A percentile compares a stretch with the other conserved stretches of the same genome.
Evolutionary conservation across 2,113 vertebrate species (phyloP).

Genomic region (Ginglymostoma cirratum): DNA sequence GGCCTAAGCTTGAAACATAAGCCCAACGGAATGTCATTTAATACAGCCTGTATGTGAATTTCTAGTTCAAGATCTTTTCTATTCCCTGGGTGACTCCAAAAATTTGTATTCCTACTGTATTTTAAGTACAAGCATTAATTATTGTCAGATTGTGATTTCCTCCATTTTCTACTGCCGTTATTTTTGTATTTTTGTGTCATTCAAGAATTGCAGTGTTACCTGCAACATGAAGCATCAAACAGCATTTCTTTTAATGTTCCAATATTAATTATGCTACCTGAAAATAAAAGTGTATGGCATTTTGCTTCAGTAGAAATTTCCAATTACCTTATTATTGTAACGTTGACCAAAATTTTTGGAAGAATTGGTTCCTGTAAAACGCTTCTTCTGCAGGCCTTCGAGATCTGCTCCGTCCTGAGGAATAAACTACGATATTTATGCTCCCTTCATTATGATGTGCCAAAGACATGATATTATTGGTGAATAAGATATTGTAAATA

Average conservation of each 20-base stretch:
- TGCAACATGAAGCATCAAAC: too few species aligned
- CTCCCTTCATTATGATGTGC: not conserved
- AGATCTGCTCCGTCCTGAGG: not conserved
- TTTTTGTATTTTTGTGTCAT: not conserved
- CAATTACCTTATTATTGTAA: not conserved
- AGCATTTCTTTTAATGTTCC: not conserved
- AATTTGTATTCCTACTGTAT: not conserved
- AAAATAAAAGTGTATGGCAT: not conserved
- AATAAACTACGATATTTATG: not conserved
- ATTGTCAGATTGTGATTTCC: not conserved
- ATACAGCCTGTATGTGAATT: not conserved
- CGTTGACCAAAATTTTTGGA: not conserved
- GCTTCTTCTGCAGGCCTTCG: not conserved
- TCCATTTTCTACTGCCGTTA: not conserved
- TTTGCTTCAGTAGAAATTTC: not conserved
- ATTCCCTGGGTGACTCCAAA: not conserved
- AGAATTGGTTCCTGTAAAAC: not conserved
- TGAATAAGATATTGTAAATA: not conserved
- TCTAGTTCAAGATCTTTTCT: not conserved
- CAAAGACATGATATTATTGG: not conserved
- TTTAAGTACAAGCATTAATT: not conserved
- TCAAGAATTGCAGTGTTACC: too few species aligned
- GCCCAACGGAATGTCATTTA: not conserved
- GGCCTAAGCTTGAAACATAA: not conserved
- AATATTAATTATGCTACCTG: not conserved